Percentiles rank a stretch among this genome's conserved stretches.
Evolutionary conservation across 1,140 invertebrate genomes (phyloP).

Genomic region (Drosophila triauraria): DNA sequence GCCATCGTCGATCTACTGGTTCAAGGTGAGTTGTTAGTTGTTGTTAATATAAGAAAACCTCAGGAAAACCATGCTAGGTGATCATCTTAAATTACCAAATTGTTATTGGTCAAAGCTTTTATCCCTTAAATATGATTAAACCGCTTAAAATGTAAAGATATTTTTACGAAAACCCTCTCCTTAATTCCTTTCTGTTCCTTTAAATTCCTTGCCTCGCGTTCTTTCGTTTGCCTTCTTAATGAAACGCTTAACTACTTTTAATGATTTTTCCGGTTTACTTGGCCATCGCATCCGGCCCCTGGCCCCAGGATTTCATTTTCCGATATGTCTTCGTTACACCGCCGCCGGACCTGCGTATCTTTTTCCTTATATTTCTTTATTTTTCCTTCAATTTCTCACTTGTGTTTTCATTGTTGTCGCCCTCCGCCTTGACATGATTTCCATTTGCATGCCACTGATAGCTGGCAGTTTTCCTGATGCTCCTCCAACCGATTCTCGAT

Average conservation of each 20-base stretch:
- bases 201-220: not conserved
- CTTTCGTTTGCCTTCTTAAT: constrained; percentile 40
- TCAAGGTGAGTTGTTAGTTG: constrained; percentile 87
- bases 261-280: constrained; percentile 76
- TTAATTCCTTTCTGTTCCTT: not conserved
- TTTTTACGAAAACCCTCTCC: no score
- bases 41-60: not conserved
- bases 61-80: no score
- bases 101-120: not conserved
- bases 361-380: not conserved
- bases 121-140: not conserved
- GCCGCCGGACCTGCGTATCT: not conserved
- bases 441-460: constrained; percentile 71
- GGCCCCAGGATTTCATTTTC: constrained; percentile 56
- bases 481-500: constrained; percentile 10
- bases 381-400: constrained; percentile 36
- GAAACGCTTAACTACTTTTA: constrained; percentile 65
- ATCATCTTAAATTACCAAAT: no score
- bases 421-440: constrained; percentile 62
- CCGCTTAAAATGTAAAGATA: not conserved
- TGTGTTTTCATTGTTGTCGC: constrained; percentile 36
- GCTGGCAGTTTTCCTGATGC: constrained; percentile 55
- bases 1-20: constrained; percentile 88
- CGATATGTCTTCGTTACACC: constrained; percentile 47
- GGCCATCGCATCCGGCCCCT: constrained; percentile 12